These are phyloP conservation scores for Epistrophe eligans DNA, from an alignment of 2,888 invertebrate species.

Conservation along the genomic window DNA sequence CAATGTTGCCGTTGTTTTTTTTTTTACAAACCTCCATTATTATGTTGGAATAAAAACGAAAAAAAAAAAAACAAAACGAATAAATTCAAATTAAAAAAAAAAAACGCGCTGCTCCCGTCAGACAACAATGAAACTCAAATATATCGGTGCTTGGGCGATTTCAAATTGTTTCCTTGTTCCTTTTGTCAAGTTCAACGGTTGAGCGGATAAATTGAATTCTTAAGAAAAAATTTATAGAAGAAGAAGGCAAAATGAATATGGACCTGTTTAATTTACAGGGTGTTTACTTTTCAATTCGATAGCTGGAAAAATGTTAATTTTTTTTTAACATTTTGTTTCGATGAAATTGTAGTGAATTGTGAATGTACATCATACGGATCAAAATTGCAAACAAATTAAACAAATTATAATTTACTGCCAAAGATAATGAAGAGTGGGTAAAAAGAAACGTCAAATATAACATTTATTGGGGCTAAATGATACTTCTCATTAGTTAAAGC, in stretches of 20 bases:
- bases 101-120: background rate
- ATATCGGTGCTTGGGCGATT: constrained; percentile 43
- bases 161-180: constrained; percentile 63
- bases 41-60: constrained; percentile 11
- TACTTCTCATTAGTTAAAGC: no score
- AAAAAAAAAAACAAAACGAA: constrained; percentile 1
- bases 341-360: no score
- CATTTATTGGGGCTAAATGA: no score
- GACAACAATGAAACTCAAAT: constrained; percentile 28
- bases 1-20: background rate
- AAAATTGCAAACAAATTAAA: no score
- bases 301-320: no score
- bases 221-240: constrained; percentile 62
- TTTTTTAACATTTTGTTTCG: no score
- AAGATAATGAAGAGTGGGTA: no score
- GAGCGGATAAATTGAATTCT: constrained; percentile 71
- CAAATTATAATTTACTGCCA: no score
- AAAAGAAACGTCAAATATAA: no score
- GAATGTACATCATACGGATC: no score
- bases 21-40: background rate
- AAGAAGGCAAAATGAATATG: background rate
- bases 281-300: background rate
- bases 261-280: background rate
- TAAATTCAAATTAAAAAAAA: constrained; percentile 8
- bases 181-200: constrained; percentile 70